phyloP scores from a whole-genome alignment of 2,888 invertebrate species.

The Poecilus cupreus region DNA sequence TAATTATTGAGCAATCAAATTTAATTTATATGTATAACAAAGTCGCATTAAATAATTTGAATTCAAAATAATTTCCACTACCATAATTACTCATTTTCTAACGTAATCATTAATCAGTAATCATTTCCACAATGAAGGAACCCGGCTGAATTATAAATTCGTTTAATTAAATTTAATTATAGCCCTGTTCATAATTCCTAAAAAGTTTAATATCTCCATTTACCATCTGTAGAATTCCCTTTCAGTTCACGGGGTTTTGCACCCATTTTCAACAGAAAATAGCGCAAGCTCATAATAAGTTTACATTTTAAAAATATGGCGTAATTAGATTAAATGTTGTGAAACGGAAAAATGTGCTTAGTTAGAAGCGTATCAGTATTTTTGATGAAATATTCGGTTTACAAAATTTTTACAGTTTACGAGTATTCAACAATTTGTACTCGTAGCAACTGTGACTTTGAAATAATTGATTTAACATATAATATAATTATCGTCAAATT shows the following conservation, averaged over 20 bases:
- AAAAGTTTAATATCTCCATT: neutral
- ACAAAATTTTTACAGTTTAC: too few species aligned
- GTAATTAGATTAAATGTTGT: neutral
- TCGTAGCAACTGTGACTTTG: too few species aligned
- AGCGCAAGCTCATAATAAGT: neutral
- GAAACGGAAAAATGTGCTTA: neutral
- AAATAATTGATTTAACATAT: too few species aligned
- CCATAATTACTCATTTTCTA: neutral
- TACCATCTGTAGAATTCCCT: neutral
- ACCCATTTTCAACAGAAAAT: neutral
- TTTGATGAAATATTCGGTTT: too few species aligned
- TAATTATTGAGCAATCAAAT: too few species aligned
- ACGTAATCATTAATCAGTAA: neutral
- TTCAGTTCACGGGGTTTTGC: neutral
- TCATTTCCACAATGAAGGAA: neutral
- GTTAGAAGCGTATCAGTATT: too few species aligned
- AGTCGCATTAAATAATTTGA: too few species aligned
- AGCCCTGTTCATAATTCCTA: neutral
- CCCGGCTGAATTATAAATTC: neutral
- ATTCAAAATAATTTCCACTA: too few species aligned
- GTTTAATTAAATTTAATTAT: slow-evolving; percentile 26
- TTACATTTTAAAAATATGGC: neutral
- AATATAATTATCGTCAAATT: too few species aligned
- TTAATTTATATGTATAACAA: too few species aligned
- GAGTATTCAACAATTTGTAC: too few species aligned